A percentile compares a stretch with the other conserved stretches of the same genome.
phyloP scores from a whole-genome alignment of 2,888 invertebrate genomes.

The Diachrysia chrysitis region DNA sequence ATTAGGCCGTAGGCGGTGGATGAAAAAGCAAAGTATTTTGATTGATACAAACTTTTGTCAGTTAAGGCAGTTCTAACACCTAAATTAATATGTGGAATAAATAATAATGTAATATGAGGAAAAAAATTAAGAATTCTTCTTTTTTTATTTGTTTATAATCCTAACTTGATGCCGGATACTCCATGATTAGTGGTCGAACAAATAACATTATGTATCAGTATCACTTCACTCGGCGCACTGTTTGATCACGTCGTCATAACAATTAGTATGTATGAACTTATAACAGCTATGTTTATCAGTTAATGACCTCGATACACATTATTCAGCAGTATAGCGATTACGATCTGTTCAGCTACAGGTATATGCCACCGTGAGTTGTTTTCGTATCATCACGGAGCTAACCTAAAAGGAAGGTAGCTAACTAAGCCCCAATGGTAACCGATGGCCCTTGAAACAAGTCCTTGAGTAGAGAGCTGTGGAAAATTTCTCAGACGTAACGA shows the following conservation, averaged over 20 bases:
- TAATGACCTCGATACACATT: constrained; percentile 3
- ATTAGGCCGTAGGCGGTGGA: background rate
- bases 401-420: no score
- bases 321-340: background rate
- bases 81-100: background rate
- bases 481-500: no score
- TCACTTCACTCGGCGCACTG: background rate
- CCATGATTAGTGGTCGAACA: no score
- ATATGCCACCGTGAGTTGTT: background rate
- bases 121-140: no score
- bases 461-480: no score
- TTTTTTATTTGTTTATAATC: no score
- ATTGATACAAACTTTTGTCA: background rate
- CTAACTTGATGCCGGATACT: no score
- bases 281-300: constrained; percentile 1
- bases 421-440: no score
- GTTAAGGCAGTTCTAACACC: background rate
- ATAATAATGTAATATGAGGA: no score
- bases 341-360: background rate
- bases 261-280: constrained; percentile 3
- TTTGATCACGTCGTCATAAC: constrained; percentile 1
- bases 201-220: background rate
- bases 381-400: no score
- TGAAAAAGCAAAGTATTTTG: background rate
- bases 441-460: no score